phyloP scores from a whole-genome alignment of 2,113 vertebrate species.

The Gallinago paraguaiae region DNA sequence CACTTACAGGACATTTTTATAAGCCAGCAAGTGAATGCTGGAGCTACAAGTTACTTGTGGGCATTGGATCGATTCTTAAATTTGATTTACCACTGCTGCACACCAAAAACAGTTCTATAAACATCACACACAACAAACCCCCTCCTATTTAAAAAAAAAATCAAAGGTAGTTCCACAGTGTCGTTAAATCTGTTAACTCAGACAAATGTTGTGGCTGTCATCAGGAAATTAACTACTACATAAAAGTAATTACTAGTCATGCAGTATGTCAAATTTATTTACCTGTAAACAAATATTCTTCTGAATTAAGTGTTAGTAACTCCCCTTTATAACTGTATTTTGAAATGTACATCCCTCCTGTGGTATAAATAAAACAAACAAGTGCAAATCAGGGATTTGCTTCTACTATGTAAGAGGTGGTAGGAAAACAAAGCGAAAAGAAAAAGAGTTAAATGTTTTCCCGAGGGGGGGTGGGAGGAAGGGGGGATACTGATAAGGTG shows the following conservation, averaged over 20 bases:
- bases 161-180: not conserved
- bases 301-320: slow-evolving; percentile 48
- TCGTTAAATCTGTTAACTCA: slow-evolving; percentile 43
- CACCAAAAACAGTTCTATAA: not conserved
- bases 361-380: slow-evolving; percentile 6
- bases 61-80: not conserved
- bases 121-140: not conserved
- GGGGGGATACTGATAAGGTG: not conserved
- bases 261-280: slow-evolving; percentile 53
- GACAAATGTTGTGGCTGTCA: slow-evolving; percentile 48
- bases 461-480: not conserved
- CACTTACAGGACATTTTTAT: not conserved
- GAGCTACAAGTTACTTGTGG: not conserved
- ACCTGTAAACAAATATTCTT: slow-evolving; percentile 63
- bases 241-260: slow-evolving; percentile 39
- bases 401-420: not conserved
- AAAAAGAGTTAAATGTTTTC: not conserved
- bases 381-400: not conserved
- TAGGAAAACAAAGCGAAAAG: not conserved
- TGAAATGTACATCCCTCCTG: slow-evolving; percentile 15
- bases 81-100: not conserved
- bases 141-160: not conserved
- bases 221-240: slow-evolving; percentile 55
- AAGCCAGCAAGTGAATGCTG: not conserved
- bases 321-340: slow-evolving; percentile 47